Base-by-base conservation (phyloP, 2,113 vertebrate species). In the Myotis davidii region DNA sequence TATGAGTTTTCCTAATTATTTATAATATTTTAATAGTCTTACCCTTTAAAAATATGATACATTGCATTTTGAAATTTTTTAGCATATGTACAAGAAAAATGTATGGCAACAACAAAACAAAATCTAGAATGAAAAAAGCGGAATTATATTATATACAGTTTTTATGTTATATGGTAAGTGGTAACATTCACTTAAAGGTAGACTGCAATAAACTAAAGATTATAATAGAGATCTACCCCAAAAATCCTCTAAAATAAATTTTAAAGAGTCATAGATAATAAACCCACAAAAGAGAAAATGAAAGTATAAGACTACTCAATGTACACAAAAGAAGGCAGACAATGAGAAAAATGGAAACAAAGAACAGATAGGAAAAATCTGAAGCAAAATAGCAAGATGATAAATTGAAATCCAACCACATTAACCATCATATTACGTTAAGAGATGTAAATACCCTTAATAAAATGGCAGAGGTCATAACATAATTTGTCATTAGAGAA, bases 401-500 rank as follows among this genome's bases (percentile, higher is more conserved):
- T 10, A 52, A 54, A 59, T 82, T 82, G 85, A 67, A 86, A 65
- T 9, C 21, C 45, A 45, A 20, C 4, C 20, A 39, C 56, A 37
- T 39, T n/a, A 52, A 14, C 34, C 37, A n/a, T 50, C 9, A 50
- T 7, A 37, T 42, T 78, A 61, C 59, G 42, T 42, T 77, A 86
- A 52, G 59, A 86, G 13, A 64, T 85, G 27, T 13, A 64, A 89
- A 54, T 72, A 29, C 1, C 9, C 23, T 82, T 29, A 86, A 32
- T 92, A 72, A 88, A 95, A 45, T 82, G 85, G 12, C 85, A 92
- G 11, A 83, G 5, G 48, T 34, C 32, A 79, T 67, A 72, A 84
- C 18, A 84, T 72, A 39, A 76, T 59, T 48, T 70, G 23, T 54
- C 4, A 37, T 79, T 73, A 87, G 45, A 84, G 27, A 83, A 83